A percentile compares a stretch with the other conserved stretches of the same genome.
phyloP scores from a whole-genome alignment of 1,140 invertebrate species.

The Drosophila auraria region DNA sequence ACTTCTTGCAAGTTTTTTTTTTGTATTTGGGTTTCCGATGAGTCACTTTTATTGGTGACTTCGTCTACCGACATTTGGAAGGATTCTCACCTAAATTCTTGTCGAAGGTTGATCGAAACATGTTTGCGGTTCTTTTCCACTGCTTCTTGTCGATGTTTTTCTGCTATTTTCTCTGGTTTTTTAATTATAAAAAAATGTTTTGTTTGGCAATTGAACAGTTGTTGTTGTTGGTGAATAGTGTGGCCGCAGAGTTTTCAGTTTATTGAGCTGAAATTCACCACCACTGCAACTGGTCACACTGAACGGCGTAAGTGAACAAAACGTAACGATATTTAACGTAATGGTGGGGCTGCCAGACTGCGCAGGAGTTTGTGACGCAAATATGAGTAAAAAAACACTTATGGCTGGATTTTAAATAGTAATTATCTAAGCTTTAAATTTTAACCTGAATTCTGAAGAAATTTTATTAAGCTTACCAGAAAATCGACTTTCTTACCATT shows the following conservation, averaged over 20 bases:
- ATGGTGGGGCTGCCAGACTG: not conserved
- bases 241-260: too few relatives aligned
- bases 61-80: not conserved
- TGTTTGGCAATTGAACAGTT: constrained; percentile 19
- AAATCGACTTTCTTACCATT: too few relatives aligned
- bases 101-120: constrained; percentile 84
- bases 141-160: constrained; percentile 9
- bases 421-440: too few relatives aligned
- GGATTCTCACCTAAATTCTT: constrained; percentile 78
- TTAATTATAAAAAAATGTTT: constrained; percentile 14
- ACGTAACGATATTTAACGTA: too few relatives aligned
- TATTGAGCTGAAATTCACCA: too few relatives aligned
- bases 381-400: constrained; percentile 2
- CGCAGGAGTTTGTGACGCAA: not conserved
- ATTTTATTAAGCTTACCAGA: too few relatives aligned
- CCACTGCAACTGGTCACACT: too few relatives aligned
- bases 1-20: constrained; percentile 32
- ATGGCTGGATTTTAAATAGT: not conserved
- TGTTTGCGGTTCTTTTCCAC: constrained; percentile 20
- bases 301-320: not conserved
- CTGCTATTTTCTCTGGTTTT: constrained; percentile 12
- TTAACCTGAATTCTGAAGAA: too few relatives aligned
- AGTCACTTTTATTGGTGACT: constrained; percentile 60
- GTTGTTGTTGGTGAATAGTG: not conserved
- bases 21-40: constrained; percentile 50